Conservation (phyloP, 2,797 vertebrate species). For the Ara ararauna region DNA sequence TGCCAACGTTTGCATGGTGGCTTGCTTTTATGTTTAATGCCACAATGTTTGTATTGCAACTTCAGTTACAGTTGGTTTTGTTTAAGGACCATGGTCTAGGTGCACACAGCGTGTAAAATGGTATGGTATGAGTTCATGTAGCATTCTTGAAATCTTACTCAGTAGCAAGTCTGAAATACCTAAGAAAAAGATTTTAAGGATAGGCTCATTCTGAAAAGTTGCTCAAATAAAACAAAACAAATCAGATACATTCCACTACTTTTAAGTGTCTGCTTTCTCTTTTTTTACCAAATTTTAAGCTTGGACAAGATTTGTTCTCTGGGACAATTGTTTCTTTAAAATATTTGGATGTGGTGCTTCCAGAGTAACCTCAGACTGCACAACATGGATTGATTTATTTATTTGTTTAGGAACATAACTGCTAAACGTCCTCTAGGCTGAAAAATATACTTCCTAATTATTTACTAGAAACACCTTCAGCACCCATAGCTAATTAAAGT, state of each 20-base stretch:
- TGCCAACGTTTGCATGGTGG: not conserved
- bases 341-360: not conserved
- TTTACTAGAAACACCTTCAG: conserved; percentile 14
- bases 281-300: not conserved
- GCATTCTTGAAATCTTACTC: not conserved
- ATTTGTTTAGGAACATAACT: conserved; percentile 17
- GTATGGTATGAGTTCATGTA: not conserved
- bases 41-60: not conserved
- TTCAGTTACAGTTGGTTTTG: conserved; percentile 16
- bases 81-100: not conserved
- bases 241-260: not conserved
- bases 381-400: conserved; percentile 4
- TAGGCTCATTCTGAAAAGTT: not conserved
- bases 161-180: not conserved
- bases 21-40: conserved; percentile 19
- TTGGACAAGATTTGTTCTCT: not conserved
- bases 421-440: conserved; percentile 12
- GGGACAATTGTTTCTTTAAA: not conserved
- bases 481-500: not conserved
- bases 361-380: not conserved
- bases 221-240: not conserved
- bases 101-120: not conserved
- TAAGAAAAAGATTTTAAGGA: not conserved
- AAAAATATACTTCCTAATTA: conserved; percentile 15
- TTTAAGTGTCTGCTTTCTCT: not conserved